These are phyloP conservation scores for Oophaga sylvatica DNA, from an alignment of 2,797 vertebrate species.

Conservation along the genomic window DNA sequence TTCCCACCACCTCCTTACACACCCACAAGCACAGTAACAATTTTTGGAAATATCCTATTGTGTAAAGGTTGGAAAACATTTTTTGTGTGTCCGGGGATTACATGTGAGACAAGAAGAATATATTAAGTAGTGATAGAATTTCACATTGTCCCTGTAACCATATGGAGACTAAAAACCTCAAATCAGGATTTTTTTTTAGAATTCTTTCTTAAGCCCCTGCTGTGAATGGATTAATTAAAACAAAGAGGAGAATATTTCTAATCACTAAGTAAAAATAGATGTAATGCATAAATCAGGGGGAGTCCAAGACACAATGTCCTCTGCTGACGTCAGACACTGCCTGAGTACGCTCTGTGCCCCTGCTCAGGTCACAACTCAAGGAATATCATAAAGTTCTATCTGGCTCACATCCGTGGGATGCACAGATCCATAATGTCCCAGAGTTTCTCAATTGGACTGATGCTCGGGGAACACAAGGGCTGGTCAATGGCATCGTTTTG, in stretches of 20 bases:
- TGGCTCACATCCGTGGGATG: too few relatives aligned
- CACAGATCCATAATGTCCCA: too few relatives aligned
- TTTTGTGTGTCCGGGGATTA: neutral
- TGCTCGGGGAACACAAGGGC: too few relatives aligned
- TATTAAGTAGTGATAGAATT: neutral
- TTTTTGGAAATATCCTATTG: neutral
- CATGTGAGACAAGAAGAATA: neutral
- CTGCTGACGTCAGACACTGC: conserved; percentile 4
- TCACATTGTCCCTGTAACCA: neutral
- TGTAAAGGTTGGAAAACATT: neutral
- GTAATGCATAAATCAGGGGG: conserved; percentile 24
- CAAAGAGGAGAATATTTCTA: conserved; percentile 43
- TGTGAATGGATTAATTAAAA: conserved; percentile 43
- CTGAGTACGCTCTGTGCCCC: conserved; percentile 15
- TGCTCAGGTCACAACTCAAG: neutral
- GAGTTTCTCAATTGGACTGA: too few relatives aligned
- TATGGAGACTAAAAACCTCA: neutral
- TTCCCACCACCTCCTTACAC: too few relatives aligned
- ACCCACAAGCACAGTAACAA: too few relatives aligned
- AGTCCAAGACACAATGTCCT: conserved; percentile 47
- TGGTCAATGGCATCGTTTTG: too few relatives aligned
- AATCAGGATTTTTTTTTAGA: neutral
- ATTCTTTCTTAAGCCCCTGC: neutral
- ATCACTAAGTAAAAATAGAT: conserved; percentile 30
- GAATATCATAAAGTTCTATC: neutral